phyloP scores from a whole-genome alignment of 2,113 vertebrate genomes.

The Rhynchomys soricoides region DNA sequence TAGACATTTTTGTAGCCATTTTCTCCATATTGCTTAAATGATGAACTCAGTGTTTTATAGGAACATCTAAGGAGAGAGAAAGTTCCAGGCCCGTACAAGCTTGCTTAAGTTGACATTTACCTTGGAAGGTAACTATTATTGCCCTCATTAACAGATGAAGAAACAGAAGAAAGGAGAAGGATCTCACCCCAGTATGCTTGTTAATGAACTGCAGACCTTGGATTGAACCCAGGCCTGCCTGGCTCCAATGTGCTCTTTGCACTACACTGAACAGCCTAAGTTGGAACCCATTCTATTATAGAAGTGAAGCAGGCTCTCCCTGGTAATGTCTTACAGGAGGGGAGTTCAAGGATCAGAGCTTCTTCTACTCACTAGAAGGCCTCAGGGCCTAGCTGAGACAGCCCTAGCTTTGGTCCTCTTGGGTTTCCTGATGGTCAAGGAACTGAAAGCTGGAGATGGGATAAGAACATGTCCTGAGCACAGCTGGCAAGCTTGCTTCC shows the following conservation, averaged over 20 bases:
- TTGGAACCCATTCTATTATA: not conserved
- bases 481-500: not conserved
- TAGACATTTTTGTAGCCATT: not conserved
- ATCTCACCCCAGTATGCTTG: not conserved
- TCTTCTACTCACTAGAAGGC: not conserved
- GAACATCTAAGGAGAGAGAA: not conserved
- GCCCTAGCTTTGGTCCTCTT: not conserved
- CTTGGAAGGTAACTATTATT: not conserved
- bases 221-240: not conserved
- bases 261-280: fast-evolving
- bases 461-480: not conserved
- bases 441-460: not conserved
- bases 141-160: not conserved
- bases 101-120: not conserved
- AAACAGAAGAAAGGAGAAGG: not conserved
- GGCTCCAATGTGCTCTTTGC: not conserved
- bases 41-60: not conserved
- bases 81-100: not conserved
- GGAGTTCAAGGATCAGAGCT: not conserved
- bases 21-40: not conserved
- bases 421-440: not conserved
- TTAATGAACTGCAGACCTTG: not conserved
- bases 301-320: not conserved
- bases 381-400: not conserved
- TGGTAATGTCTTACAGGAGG: fast-evolving